Evolutionary conservation across 2,888 invertebrate genomes (phyloP).

Genomic region (Caenorhabditis sp.): DNA sequence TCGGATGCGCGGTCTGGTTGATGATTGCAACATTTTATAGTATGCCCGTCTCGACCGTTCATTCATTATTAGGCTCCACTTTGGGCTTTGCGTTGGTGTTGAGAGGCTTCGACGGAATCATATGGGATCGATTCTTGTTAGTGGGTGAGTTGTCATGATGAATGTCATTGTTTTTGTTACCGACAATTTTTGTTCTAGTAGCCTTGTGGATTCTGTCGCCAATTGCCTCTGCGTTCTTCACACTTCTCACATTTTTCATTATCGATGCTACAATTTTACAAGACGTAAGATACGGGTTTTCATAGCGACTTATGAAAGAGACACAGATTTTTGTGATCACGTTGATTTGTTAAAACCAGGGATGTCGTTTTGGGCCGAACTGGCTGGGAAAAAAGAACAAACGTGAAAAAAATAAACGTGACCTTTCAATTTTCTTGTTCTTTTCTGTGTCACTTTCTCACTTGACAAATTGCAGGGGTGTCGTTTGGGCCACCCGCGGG

Average conservation of each 20-base stretch:
- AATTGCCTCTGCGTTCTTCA: slow-evolving; percentile 86
- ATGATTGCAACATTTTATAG: slow-evolving; percentile 89
- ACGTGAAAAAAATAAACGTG: too few species aligned
- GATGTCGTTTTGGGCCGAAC: too few species aligned
- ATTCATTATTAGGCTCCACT: slow-evolving; percentile 95
- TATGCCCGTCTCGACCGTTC: slow-evolving; percentile 96
- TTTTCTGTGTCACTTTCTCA: too few species aligned
- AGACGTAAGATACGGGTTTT: slow-evolving; percentile 36
- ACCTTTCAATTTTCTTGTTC: too few species aligned
- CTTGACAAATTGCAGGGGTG: too few species aligned
- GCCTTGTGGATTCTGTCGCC: slow-evolving; percentile 92
- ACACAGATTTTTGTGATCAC: too few species aligned
- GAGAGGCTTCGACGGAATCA: slow-evolving; percentile 83
- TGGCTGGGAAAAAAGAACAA: too few species aligned
- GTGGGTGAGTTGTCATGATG: slow-evolving; percentile 70
- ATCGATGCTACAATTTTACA: slow-evolving; percentile 75
- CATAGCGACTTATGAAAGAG: too few species aligned
- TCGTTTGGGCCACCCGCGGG: too few species aligned
- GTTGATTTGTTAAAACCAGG: too few species aligned
- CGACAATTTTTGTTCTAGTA: slow-evolving; percentile 4
- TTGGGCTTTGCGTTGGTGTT: slow-evolving; percentile 93
- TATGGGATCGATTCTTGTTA: slow-evolving; percentile 77
- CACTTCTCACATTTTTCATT: slow-evolving; percentile 74
- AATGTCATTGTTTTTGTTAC: too few species aligned
- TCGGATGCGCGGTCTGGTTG: slow-evolving; percentile 85